Base-by-base conservation (phyloP, 2,113 vertebrate genomes). In the Dunckerocampus dactyliophorus region DNA sequence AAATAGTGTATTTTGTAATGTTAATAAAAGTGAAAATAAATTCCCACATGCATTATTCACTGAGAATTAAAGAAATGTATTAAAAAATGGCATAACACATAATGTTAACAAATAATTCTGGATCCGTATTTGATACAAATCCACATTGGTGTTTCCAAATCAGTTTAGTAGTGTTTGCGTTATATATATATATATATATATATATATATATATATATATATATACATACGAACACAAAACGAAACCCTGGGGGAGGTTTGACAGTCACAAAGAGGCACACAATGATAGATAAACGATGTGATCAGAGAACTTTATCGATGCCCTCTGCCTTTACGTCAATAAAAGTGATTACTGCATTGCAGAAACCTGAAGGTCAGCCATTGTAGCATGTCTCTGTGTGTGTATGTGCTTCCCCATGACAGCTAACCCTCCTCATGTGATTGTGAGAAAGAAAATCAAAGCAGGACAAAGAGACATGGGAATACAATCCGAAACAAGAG, bases 311-410 rank as follows among this genome's bases (percentile, higher is more conserved):
- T 8, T 67, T 63, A 72, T 69, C 59, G 65, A 62, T 61, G 56
- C 55, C 55, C 59, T 21, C 59, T 69, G 64, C 56, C 63, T 70
- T 63, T 24, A 75, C 67, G 70, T 67, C 67, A 77, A 80, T 78
- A 74, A 72, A 74, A 76, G 72, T 72, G 80, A 86, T 87, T 72
- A 72, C 87, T 81, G 81, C 85, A 86, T 71, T 85, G 85, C 84
- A 86, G 82, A 80, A 72, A 83, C 56, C 63, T 81, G 79, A 86
- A 86, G 84, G 82, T 88, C 79, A 82, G 55, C 69, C 54, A 17
- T 74, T 74, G 48, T 49, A 19, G 42, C 55, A 69, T 47, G 42
- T 50, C 48, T 64, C 58, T 34, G 48, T n/a, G 57, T 59, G 43
- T 67, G 62, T 22, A 47, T 19, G 45, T 34, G 21, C 15, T 39